phyloP scores from a whole-genome alignment of 2,888 invertebrate species.

The Ichneumoninae sp. region DNA sequence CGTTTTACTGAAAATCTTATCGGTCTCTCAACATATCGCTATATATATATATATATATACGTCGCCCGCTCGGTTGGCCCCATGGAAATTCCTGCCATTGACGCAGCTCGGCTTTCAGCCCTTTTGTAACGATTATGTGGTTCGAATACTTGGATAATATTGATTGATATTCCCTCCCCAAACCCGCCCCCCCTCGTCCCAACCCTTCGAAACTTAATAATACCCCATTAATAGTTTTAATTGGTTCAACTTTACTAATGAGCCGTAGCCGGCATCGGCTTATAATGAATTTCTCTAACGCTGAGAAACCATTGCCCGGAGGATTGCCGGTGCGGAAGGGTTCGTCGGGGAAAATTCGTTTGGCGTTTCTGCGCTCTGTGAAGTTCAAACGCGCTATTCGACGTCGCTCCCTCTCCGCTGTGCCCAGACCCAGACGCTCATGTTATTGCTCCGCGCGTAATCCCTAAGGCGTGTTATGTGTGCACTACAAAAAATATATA shows the following conservation, averaged over 20 bases:
- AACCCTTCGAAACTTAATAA: conserved; percentile 21
- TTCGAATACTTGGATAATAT: not conserved
- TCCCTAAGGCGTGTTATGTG: not conserved
- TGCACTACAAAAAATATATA: conserved; percentile 1
- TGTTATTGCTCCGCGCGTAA: not conserved
- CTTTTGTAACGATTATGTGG: not conserved
- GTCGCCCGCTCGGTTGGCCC: not conserved
- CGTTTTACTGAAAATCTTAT: not conserved
- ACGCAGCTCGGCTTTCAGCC: not conserved
- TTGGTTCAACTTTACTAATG: conserved; percentile 52
- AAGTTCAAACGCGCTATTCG: conserved; percentile 24
- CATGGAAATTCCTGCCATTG: conserved; percentile 2
- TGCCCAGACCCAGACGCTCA: not conserved
- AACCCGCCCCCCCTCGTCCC: no score
- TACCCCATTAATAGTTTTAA: conserved; percentile 51
- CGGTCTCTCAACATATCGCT: not conserved
- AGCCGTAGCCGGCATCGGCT: not conserved
- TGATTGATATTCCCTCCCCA: conserved; percentile 4
- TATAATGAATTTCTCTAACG: conserved; percentile 12
- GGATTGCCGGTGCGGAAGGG: conserved; percentile 30
- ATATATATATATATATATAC: not conserved
- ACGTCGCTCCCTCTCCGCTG: not conserved
- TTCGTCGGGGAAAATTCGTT: conserved; percentile 13
- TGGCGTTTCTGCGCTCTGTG: conserved; percentile 18
- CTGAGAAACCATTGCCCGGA: not conserved